A percentile compares a stretch with the other conserved stretches of the same genome.
Conservation (phyloP, 2,888 invertebrate genomes). For the Terebella lapidaria region DNA sequence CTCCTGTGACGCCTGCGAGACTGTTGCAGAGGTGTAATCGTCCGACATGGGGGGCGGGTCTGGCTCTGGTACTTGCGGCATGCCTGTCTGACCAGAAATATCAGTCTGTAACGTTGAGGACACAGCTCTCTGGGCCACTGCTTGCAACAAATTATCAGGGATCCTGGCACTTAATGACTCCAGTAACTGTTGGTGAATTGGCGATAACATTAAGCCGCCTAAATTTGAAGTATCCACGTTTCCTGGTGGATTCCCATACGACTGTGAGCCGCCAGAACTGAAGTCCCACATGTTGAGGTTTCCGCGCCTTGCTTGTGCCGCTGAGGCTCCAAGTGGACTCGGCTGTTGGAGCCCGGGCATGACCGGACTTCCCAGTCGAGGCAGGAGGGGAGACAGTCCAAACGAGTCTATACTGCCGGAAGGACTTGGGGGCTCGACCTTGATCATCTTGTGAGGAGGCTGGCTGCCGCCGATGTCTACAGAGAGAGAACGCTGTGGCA, state of each 20-base stretch:
- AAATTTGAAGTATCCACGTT: too few relatives aligned
- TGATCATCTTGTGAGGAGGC: not conserved
- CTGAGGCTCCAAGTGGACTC: not conserved
- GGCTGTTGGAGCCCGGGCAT: not conserved
- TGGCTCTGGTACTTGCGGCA: not conserved
- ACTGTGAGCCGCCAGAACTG: too few relatives aligned
- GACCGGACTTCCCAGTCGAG: not conserved
- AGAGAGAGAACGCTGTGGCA: not conserved
- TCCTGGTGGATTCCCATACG: not conserved
- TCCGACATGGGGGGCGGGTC: not conserved
- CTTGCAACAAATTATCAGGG: too few relatives aligned
- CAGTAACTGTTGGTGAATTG: not conserved
- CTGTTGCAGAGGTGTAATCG: not conserved
- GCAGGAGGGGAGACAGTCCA: not conserved
- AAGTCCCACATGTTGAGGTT: not conserved
- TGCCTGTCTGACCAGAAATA: not conserved
- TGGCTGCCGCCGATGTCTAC: not conserved
- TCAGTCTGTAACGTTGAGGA: not conserved
- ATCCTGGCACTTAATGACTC: not conserved
- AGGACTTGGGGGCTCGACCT: not conserved
- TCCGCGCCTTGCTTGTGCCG: not conserved
- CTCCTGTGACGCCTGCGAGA: not conserved
- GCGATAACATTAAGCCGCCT: too few relatives aligned
- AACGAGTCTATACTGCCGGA: not conserved
- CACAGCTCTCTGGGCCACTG: too few relatives aligned